A percentile compares a stretch with the other conserved stretches of the same genome.
Conservation (phyloP, 2,113 vertebrate genomes). For the Rhinichthys klamathensis region DNA sequence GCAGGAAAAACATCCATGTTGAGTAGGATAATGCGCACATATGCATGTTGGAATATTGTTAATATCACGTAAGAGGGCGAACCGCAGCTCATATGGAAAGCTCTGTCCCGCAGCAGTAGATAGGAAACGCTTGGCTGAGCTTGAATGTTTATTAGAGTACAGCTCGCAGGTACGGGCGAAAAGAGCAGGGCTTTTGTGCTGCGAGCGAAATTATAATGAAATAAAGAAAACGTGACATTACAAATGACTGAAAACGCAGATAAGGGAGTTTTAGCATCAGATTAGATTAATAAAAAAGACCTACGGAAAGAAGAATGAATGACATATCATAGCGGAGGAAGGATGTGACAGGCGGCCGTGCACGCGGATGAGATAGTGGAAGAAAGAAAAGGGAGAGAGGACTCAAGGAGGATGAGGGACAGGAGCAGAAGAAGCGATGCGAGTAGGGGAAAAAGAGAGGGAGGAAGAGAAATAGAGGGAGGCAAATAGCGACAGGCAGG, state of each 20-base stretch:
- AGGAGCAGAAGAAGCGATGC: constrained; percentile 5
- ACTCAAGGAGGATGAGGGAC: constrained; percentile 16
- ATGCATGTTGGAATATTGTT: constrained; percentile 3
- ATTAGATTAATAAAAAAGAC: constrained; percentile 44
- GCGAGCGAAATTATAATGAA: constrained; percentile 28
- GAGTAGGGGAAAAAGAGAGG: constrained; percentile 34
- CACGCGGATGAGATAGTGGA: constrained; percentile 15
- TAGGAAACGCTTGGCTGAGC: constrained; percentile 12
- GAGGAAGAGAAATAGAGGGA: constrained; percentile 56
- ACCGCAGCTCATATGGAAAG: not conserved
- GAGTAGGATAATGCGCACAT: not conserved
- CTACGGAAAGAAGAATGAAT: constrained; percentile 24
- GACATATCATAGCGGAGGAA: constrained; percentile 43
- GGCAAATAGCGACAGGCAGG: constrained; percentile 61
- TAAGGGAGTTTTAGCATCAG: constrained; percentile 24
- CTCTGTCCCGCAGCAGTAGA: constrained; percentile 12
- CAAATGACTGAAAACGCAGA: constrained; percentile 37
- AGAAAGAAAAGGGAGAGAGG: constrained; percentile 16
- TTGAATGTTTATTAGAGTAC: constrained; percentile 34
- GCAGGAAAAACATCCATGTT: not conserved
- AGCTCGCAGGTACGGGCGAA: constrained; percentile 30
- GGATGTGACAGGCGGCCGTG: constrained; percentile 27
- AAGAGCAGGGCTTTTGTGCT: constrained; percentile 38
- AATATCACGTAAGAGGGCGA: not conserved
- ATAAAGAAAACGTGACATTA: constrained; percentile 30